Conservation (phyloP, 2,888 invertebrate genomes). For the Melinaea menophilus region DNA sequence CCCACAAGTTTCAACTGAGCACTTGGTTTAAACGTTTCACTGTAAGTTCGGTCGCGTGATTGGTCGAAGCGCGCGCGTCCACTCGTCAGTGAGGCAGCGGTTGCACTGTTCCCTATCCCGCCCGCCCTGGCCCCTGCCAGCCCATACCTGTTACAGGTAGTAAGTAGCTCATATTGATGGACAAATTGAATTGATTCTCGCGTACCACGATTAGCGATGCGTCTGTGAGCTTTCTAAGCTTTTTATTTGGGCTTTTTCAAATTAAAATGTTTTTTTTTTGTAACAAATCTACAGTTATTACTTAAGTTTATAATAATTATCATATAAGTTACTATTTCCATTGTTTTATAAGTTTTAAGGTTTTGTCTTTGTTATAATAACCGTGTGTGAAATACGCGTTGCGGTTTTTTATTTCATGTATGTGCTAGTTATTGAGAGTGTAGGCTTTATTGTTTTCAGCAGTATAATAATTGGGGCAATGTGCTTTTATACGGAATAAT, state of each 20-base stretch:
- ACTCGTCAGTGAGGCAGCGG: conserved; percentile 49
- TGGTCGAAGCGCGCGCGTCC: conserved; percentile 52
- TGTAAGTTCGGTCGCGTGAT: conserved; percentile 38
- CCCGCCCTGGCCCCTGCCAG: conserved; percentile 54
- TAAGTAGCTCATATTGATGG: conserved; percentile 74
- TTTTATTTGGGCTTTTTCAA: background rate
- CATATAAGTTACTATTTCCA: background rate
- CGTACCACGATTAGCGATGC: conserved; percentile 25
- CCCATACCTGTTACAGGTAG: conserved; percentile 71
- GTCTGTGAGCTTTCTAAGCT: conserved; percentile 20
- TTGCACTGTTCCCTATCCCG: conserved; percentile 57
- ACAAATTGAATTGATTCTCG: conserved; percentile 69
- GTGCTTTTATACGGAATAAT: background rate
- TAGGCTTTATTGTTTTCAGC: conserved; percentile 8
- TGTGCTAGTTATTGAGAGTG: conserved; percentile 3
- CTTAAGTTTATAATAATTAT: too few species aligned
- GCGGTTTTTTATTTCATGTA: conserved; percentile 1
- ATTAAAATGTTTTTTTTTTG: background rate
- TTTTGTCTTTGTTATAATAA: background rate
- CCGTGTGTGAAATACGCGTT: background rate
- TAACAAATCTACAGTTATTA: too few species aligned
- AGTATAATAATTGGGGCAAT: background rate
- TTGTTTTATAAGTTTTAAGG: background rate
- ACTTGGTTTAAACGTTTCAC: conserved; percentile 27
- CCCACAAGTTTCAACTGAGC: conserved; percentile 26